Evolutionary conservation across 2,797 vertebrate genomes (phyloP), one percentile per base, ranked within the genome.

Genomic region (Epinephelus coioides): DNA sequence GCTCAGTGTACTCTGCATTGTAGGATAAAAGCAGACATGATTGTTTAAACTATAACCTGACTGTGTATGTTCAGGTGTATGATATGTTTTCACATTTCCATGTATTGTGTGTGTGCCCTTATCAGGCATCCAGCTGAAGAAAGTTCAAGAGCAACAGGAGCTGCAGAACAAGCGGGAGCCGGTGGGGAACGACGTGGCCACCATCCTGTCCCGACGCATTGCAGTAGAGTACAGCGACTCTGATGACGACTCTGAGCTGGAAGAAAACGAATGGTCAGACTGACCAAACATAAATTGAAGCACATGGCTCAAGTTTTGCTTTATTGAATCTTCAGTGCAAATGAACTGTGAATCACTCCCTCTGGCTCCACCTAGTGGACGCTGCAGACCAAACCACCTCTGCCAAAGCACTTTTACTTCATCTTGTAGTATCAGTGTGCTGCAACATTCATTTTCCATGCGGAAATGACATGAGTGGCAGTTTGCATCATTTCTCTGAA

Each of bases 221-320:
- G 97, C 97, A 4, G 97, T 99, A 80, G 98, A 99, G 63, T 99
- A 97, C 86, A 99, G 96, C 2, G 96, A 98, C 85, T 98, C 98
- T 1, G 97, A 99, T 34, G 97, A 98, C 2, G 97, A 98, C 81
- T 99, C 97, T 10, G 98, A 98, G 54, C 95, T 97, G 61, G 97
- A 99, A 38, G 97, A 97, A 86, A 97, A 97, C 6, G 97, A 98
- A 89, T 99, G 98, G 98, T 94, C 97, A 54, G 98, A 99, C 90
- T 99, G 90, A 96, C 86, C 18, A 8, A 27, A 59, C 66, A 40
- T 14, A 43, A 12, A 14, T 23, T 11, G 27, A 3, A 25, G 19
- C 19, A 54, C 2, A 6, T 55, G 21, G 38, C 21, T 50, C 7
- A 71, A 5, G 13, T 17, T 63, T 47, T 46, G 1, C 34, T 60